Base-by-base conservation (phyloP, 2,888 invertebrate genomes). In the Lycaena phlaeas region DNA sequence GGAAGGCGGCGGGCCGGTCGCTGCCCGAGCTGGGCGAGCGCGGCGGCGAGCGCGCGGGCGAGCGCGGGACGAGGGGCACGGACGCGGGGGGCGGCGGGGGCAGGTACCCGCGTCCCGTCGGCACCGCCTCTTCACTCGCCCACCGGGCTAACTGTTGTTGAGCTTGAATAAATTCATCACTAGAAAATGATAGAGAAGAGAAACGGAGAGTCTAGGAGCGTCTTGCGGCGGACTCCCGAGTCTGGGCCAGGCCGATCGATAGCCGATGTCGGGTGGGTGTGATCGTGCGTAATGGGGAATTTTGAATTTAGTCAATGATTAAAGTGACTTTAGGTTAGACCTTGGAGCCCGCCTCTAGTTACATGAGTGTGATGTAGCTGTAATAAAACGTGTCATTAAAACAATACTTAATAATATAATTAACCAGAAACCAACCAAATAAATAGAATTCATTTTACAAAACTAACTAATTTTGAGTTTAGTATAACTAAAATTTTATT, bases 151-250 rank as follows among this genome's bases (percentile, higher is more conserved):
- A 90, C 90, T 92, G 93, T 92, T 92, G 94, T 92, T 93, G 94
- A 93, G 94, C 94, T 93, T 94, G 93, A 93, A 94, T 93, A 93
- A 94, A 94, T 90, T 93, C 93, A 93, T 93, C 94, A 93, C 94
- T 94, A 93, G 90, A 93, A 93, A 92, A 92, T 91, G 92, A 91
- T 89, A 90, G 90, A 79, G 88, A 88, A 88, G 89, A 89, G 88
- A 87, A 88, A 88, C 88, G 88, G 89, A 88, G 86, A 86, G 87
- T 86, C 86, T 66, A 61, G 64, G 73, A 61, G 61, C 59, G 68
- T 57, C 51, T 55, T 53, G 48, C 43, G 52, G 51, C 57, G 54
- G 57, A 55, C 59, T 55, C 54, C 51, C 44, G n/a, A n/a, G 40
- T 49, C 48, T 49, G 52, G 18, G 22, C 18, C 34, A 30, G 17